phyloP scores from a whole-genome alignment of 2,113 vertebrate species.

The Perca schrenkii region DNA sequence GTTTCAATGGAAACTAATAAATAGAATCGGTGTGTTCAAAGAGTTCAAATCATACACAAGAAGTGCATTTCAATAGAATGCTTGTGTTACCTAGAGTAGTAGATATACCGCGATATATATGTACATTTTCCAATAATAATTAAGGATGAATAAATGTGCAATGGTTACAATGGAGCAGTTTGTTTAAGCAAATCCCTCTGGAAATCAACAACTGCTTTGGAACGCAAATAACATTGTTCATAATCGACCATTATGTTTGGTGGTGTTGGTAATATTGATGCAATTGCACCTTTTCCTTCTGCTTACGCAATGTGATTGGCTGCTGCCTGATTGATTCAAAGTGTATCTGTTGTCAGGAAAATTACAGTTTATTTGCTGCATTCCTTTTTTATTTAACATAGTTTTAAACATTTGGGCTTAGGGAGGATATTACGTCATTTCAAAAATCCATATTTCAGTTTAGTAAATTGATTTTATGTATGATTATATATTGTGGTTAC shows the following conservation, averaged over 20 bases:
- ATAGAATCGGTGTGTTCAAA: not conserved
- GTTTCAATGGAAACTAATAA: not conserved
- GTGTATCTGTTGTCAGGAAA: too few relatives aligned
- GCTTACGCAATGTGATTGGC: not conserved
- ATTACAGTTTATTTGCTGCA: not conserved
- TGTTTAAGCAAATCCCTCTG: too few relatives aligned
- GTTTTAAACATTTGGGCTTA: not conserved
- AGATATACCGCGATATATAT: too few relatives aligned
- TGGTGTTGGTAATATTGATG: not conserved
- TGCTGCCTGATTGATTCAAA: not conserved
- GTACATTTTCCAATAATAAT: not conserved
- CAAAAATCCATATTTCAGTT: slow-evolving; percentile 47
- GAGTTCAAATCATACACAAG: not conserved
- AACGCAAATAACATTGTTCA: not conserved
- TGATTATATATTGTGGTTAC: not conserved
- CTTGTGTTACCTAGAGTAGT: not conserved
- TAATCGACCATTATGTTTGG: not conserved
- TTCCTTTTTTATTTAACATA: not conserved
- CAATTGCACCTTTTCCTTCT: not conserved
- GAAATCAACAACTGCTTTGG: not conserved
- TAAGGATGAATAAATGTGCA: not conserved
- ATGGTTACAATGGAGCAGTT: not conserved
- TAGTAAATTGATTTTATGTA: slow-evolving; percentile 42
- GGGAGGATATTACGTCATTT: not conserved
- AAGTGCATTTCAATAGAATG: not conserved